Evolutionary conservation across 2,888 invertebrate genomes (phyloP), one percentile per base, ranked within the genome.

Genomic region (Exephanes ischioxanthus): DNA sequence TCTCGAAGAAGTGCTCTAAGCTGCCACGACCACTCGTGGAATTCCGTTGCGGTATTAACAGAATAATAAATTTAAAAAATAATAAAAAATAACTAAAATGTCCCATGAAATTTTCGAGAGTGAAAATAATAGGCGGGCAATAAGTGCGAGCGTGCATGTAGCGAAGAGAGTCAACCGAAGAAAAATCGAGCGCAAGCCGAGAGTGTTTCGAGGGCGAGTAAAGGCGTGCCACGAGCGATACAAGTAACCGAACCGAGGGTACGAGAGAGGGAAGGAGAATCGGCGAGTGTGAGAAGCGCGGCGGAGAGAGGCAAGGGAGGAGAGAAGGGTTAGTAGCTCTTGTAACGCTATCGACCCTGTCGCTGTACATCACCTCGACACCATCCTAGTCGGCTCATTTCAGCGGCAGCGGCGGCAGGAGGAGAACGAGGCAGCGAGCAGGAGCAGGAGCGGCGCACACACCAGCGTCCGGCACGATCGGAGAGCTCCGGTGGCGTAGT

Each of bases 351-450:
- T 94, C 94, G 93, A 92, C 91, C 90, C 93, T 93, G 94, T 94
- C 94, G 93, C 93, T 93, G 94, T 94, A 94, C 93, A 94, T 94
- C 94, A 94, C 93, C 91, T 91, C 92, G 93, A 94, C 93, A 93
- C 93, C 92, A 92, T 93, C 92, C 93, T 93, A 93, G 93, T 91
- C 92, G 90, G 91, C 90, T 91, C 91, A 91, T 92, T 87, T 92
- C 91, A 91, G 90, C 86, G 55, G 87, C 87, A 89, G 55, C 72
- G 26, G 72, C 71, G 67, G 76, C 76, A 77, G 75, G 79, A 76
- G 85, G 79, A 63, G 61, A 63, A 33, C 61, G 26, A 63, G 61
- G 61, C 16, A 82, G 76, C 73, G 48, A 76, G 80, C 82, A 79
- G 82, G 67, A 82, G 75, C 81, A 82, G 68, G 48, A 66, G 66